Evolutionary conservation across 2,888 invertebrate species (phyloP), one percentile per base, ranked within the genome.

Genomic region (Zhuqinia jingwanae): DNA sequence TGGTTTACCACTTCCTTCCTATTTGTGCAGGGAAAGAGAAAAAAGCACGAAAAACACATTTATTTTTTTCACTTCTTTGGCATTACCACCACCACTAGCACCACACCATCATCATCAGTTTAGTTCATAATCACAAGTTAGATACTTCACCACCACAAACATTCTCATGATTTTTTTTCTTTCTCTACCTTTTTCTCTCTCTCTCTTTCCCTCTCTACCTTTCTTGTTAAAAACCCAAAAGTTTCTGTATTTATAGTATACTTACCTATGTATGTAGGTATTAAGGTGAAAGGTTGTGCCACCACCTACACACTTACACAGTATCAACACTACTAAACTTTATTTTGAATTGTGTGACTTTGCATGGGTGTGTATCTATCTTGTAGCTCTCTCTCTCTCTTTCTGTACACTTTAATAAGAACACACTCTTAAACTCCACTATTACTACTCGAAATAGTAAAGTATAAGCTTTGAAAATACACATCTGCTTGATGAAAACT

Each of bases 371-470:
- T 36, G 8, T 36, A 36, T 36, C 36, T 36, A 36, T 36, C 36
- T 36, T 36, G 8, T 36, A 36, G 3, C 15, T 17, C 11, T 53
- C 3, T 15, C 3, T 17, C 15, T 17, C 11, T n/a, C n/a, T n/a
- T n/a, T n/a, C n/a, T n/a, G n/a, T n/a, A n/a, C n/a, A 11, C n/a
- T 8, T 68, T 83, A 83, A 83, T 83, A 83, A 83, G 83, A 53
- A 50, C 53, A 77, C 65, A 53, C 76, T 75, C 30, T 75, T 15
- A 22, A 68, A 68, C 47, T 47, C 42, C 22, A 8, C 36, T 36
- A 8, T 8, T 36, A n/a, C n/a, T n/a, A 42, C 68, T 68, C 6
- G 13, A 45, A 10, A 13, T n/a, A 50, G 2, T 2, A 50, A 15
- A 50, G 15, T n/a, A n/a, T n/a, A 50, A 13, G n/a, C 50, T 36